phyloP scores from a whole-genome alignment of 1,140 invertebrate species.

The Heliconius eleuchia region DNA sequence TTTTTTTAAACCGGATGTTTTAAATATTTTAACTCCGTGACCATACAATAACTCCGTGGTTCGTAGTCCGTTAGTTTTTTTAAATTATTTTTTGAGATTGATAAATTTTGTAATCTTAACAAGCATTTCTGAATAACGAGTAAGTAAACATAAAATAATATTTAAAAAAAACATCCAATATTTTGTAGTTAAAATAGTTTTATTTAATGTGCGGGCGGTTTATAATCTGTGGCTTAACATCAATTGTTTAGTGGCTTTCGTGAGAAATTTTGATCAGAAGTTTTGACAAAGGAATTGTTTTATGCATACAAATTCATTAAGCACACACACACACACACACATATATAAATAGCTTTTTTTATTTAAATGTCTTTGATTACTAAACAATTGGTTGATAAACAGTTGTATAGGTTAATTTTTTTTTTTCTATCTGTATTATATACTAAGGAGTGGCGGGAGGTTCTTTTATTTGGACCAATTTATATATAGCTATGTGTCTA shows the following conservation, averaged over 20 bases:
- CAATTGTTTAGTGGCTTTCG: background rate
- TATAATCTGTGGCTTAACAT: conserved; percentile 39
- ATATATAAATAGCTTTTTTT: background rate
- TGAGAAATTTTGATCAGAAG: background rate
- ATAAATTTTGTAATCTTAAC: no score
- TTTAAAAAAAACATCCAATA: no score
- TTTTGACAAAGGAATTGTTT: background rate
- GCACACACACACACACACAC: background rate
- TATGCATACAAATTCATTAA: background rate
- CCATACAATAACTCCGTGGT: no score
- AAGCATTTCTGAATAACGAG: no score
- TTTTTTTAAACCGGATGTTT: no score
- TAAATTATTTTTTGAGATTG: no score
- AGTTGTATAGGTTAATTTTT: background rate
- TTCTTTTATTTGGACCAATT: background rate
- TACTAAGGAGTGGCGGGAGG: background rate
- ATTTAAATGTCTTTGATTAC: background rate
- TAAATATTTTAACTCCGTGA: no score
- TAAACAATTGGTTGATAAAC: conserved; percentile 4
- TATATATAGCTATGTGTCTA: background rate
- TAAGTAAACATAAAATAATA: no score
- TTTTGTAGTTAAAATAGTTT: background rate
- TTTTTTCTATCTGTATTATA: background rate
- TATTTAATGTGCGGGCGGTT: conserved; percentile 45
- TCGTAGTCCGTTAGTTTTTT: no score